A percentile compares a stretch with the other conserved stretches of the same genome.
These are phyloP conservation scores for Pollenia amentaria DNA, from an alignment of 2,888 invertebrate species.

Conservation along the genomic window DNA sequence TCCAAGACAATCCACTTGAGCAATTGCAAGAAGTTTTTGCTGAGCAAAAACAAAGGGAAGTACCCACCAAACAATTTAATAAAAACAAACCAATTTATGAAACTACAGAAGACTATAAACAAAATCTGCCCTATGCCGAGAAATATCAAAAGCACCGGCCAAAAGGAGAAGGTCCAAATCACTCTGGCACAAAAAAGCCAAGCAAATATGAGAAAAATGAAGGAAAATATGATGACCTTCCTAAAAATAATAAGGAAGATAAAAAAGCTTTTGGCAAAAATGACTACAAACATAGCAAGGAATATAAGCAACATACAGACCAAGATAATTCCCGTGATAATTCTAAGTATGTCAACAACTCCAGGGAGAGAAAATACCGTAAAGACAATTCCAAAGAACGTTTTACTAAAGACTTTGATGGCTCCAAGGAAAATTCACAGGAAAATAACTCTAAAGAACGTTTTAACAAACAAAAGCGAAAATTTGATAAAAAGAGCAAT, in stretches of 20 bases:
- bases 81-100: conserved; percentile 63
- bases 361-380: conserved; percentile 53
- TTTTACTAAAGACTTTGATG: conserved; percentile 42
- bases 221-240: not conserved
- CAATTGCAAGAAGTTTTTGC: conserved; percentile 34
- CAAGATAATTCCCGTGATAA: conserved; percentile 36
- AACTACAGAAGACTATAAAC: conserved; percentile 7
- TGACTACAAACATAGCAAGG: conserved; percentile 50
- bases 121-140: not conserved
- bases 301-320: conserved; percentile 51
- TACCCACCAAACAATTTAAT: not conserved
- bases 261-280: conserved; percentile 32
- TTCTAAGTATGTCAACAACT: conserved; percentile 61
- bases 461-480: conserved; percentile 44
- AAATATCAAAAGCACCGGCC: conserved; percentile 13
- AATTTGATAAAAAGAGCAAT: conserved; percentile 43
- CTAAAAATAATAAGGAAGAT: conserved; percentile 17
- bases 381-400: conserved; percentile 68
- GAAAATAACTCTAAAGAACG: conserved; percentile 70
- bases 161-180: not conserved
- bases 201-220: conserved; percentile 1
- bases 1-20: conserved; percentile 64
- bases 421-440: conserved; percentile 43
- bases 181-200: not conserved
- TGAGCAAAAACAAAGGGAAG: not conserved